Base-by-base conservation (phyloP, 1,140 invertebrate species). In the Bombus picipes region DNA sequence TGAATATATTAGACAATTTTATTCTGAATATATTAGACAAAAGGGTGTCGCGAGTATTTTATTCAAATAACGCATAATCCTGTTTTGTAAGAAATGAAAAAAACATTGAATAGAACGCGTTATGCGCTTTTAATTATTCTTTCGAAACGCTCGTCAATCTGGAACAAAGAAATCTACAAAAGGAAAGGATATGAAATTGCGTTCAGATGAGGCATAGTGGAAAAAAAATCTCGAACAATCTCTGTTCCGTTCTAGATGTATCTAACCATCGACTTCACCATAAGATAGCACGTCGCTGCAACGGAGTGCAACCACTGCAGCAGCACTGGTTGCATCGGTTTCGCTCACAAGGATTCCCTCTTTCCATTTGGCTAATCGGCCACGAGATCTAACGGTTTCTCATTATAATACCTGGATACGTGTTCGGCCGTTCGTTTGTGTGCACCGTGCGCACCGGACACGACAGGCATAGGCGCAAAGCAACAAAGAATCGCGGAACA, bases 161-260 rank as follows among this genome's bases (percentile, higher is more conserved):
- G 12, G 28, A 15, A 72, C 39, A 13, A 72, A 72, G 70, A 72
- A 43, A 43, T 41, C 37, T 43, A 41, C 4, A 72, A 43, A 72
- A n/a, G 39, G 37, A 43, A 41, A 39, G 37, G 72, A 66, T 76
- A 53, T 32, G 72, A 53, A 66, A 32, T 43, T 78, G 43, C 65
- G 43, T 76, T n/a, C 32, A 71, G 32, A n/a, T 32, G 75, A 15
- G 41, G 9, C 28, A 34, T 47, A 57, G n/a, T 53, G 12, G 18
- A 53, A 57, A 75, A 47, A 88, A 89, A 76, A 86, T 73, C 88
- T 79, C 86, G 53, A 59, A 78, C 74, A 82, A 89, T 81, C 76
- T 89, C 85, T 77, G 89, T 90, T 90, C 88, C 89, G 88, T 90
- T 90, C 89, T 90, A 47, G 86, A 90, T 90, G 81, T 81, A 88